Base-by-base conservation (phyloP, 2,888 invertebrate genomes). In the Drosophila lutescens region DNA sequence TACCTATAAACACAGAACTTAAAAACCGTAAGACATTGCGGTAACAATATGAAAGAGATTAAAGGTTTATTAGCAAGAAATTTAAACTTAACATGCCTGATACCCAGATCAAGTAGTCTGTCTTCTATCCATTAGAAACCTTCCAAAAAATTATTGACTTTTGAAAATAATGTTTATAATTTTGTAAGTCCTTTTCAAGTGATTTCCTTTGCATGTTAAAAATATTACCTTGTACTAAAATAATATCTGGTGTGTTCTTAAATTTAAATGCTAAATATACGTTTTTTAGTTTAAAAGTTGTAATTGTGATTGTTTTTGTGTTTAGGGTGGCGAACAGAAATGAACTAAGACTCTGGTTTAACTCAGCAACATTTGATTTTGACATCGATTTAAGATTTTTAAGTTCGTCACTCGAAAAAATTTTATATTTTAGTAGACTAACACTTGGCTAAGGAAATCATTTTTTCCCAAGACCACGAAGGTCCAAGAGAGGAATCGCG, bases 391-490 rank as follows among this genome's bases (percentile, higher is more conserved):
- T 44, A 15, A 12, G 41, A 38, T 40, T 53, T 40, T 66, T 65
- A 43, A 41, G 59, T 63, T 59, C 12, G 49, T 5, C 23, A 12
- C 38, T 40, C 17, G 46, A n/a, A 34, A 43, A 62, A 59, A 59
- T 63, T 66, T 62, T 62, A 17, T 53, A 62, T 47, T 66, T 66
- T 40, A 40, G 15, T 32, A 46, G 40, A 30, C 63, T 53, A 59
- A 66, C 66, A 66, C 40, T 63, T 44, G 17, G 51, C 51, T n/a
- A 43, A 17, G 38, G 6, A 51, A 62, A 36, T 10, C 20, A 32
- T 13, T 4, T 34, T 32, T 20, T 17, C 4, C 23, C 23, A 49
- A 41, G 47, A 41, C 23, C 32, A 15, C 32, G 10, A 15, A 30
- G 56, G 44, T 49, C 15, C 4, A 46, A 15, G 9, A 7, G n/a